A percentile compares a stretch with the other conserved stretches of the same genome.
Evolutionary conservation across 2,113 vertebrate genomes (phyloP).

Genomic region (Perccottus glenii): DNA sequence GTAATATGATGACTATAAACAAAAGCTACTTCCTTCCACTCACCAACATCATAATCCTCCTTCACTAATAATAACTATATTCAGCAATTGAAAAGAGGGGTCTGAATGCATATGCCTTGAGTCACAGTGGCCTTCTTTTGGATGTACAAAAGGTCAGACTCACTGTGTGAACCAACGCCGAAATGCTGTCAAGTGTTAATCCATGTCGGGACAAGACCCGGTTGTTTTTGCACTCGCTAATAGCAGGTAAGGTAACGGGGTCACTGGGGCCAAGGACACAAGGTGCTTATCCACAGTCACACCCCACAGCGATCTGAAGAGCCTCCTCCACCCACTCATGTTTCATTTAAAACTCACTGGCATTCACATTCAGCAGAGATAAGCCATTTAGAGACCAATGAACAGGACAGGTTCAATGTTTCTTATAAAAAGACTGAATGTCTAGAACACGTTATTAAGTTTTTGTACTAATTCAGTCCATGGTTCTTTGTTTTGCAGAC

Average conservation of each 20-base stretch:
- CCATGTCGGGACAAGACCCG: constrained; percentile 31
- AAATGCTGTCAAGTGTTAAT: constrained; percentile 15
- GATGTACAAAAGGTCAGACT: not conserved
- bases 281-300: constrained; percentile 10
- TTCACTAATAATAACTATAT: constrained; percentile 9
- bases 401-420: no score
- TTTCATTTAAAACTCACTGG: not conserved
- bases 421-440: no score
- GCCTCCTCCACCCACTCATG: not conserved
- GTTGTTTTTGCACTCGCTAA: constrained; percentile 14
- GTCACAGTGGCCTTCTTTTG: not conserved
- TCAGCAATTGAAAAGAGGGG: constrained; percentile 2
- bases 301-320: constrained; percentile 12
- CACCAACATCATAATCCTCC: no score
- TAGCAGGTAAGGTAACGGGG: constrained; percentile 1
- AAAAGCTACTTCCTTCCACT: not conserved
- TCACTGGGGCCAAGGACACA: constrained; percentile 6
- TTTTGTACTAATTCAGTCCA: no score
- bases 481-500: no score
- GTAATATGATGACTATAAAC: not conserved
- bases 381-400: no score
- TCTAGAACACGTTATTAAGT: no score
- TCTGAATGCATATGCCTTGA: not conserved
- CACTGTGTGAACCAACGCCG: not conserved
- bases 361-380: not conserved